phyloP scores from a whole-genome alignment of 2,888 invertebrate genomes.

The Cinara cedri region DNA sequence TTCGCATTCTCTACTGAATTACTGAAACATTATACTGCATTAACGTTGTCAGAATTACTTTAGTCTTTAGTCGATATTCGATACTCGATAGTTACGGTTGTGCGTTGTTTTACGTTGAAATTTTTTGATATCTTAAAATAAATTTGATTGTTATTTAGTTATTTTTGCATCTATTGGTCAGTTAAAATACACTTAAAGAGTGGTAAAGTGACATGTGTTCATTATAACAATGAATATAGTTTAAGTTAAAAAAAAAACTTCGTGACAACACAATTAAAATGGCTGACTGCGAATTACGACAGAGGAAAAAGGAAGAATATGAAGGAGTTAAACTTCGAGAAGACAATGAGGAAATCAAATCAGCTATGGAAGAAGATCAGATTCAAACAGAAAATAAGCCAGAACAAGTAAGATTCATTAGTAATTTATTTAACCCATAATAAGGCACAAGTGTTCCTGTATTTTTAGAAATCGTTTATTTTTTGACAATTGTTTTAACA shows the following conservation, averaged over 20 bases:
- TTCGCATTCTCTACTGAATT: background rate
- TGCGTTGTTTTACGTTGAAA: background rate
- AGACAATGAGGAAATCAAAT: constrained; percentile 6
- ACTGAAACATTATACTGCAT: background rate
- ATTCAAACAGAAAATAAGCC: constrained; percentile 56
- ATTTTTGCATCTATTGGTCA: background rate
- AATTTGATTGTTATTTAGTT: background rate
- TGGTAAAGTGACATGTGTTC: background rate
- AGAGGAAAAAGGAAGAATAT: constrained; percentile 57
- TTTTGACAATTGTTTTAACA: background rate
- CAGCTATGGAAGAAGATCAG: constrained; percentile 25
- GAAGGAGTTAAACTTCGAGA: constrained; percentile 39
- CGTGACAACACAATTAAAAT: constrained; percentile 28
- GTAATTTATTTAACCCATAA: background rate
- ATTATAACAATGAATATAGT: background rate
- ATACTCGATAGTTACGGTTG: constrained; percentile 3
- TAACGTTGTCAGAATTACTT: background rate
- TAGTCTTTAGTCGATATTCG: background rate
- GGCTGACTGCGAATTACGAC: constrained; percentile 58
- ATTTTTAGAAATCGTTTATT: background rate
- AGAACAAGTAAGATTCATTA: constrained; percentile 57
- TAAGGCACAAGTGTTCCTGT: background rate
- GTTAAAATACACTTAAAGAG: background rate
- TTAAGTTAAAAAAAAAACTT: background rate
- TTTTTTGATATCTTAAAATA: background rate